Evolutionary conservation across 35 echinoderm and acorn worm species (phyloP).

Genomic region (Lytechinus variegatus): DNA sequence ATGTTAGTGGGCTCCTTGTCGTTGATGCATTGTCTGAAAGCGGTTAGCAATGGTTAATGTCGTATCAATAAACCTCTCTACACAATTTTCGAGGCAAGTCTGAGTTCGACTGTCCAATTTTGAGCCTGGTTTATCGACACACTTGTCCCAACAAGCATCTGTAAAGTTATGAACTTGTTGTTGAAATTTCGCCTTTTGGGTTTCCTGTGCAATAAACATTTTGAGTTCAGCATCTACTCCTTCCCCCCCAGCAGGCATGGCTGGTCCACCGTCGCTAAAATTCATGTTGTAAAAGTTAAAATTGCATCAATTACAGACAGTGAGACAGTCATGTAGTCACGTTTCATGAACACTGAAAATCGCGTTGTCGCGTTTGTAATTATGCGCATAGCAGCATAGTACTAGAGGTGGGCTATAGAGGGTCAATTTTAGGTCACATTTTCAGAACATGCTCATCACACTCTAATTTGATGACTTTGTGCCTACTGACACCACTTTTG

Average conservation of each 20-base stretch:
- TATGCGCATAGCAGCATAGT: no score
- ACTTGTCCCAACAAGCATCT: slow-evolving; percentile 92
- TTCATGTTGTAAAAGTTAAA: slow-evolving; percentile 61
- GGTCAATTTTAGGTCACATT: no score
- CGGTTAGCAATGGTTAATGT: slow-evolving; percentile 81
- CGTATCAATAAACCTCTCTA: slow-evolving; percentile 97
- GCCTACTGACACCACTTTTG: no score
- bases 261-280: slow-evolving; percentile 60
- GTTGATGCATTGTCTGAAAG: slow-evolving; percentile 76
- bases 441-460: no score
- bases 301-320: no score
- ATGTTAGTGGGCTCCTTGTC: slow-evolving; percentile 62
- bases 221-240: slow-evolving; percentile 85
- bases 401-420: no score
- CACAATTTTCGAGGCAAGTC: slow-evolving; percentile 87
- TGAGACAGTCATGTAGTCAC: no score
- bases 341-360: no score
- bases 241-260: slow-evolving; percentile 53
- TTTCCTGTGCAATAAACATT: slow-evolving; percentile 81
- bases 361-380: no score
- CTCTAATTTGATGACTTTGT: no score
- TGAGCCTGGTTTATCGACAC: slow-evolving; percentile 84
- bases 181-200: slow-evolving; percentile 86
- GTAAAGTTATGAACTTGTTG: slow-evolving; percentile 92
- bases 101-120: slow-evolving; percentile 91